A percentile compares a stretch with the other conserved stretches of the same genome.
These are phyloP conservation scores for Brevimyrus niger DNA, from an alignment of 2,113 vertebrate genomes.

Conservation along the genomic window DNA sequence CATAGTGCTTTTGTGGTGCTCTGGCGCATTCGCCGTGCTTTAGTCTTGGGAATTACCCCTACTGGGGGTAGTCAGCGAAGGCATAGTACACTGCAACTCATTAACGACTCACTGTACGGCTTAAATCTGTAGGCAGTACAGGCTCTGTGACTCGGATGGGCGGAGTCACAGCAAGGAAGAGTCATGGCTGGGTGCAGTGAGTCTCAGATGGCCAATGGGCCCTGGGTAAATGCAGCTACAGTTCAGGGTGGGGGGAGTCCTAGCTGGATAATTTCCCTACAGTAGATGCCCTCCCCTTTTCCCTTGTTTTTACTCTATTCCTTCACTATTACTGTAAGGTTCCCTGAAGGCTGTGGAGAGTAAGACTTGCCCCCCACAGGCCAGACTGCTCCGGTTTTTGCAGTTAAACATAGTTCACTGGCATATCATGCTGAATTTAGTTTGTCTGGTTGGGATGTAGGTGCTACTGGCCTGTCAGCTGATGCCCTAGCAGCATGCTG, in stretches of 20 bases:
- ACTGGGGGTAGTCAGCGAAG: background rate
- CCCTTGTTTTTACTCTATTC: background rate
- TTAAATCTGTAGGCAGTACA: background rate
- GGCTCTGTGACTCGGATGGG: background rate
- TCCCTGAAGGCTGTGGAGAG: conserved; percentile 8
- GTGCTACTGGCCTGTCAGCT: background rate
- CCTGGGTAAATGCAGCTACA: background rate
- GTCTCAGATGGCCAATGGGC: background rate
- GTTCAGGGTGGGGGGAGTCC: background rate
- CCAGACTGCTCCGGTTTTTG: conserved; percentile 15
- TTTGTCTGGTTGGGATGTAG: conserved; percentile 10
- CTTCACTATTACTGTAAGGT: conserved; percentile 23
- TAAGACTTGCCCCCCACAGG: background rate
- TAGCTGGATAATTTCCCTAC: background rate
- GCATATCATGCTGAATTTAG: conserved; percentile 19
- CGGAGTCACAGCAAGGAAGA: background rate
- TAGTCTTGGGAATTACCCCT: background rate
- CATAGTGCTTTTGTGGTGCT: background rate
- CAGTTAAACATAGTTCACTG: conserved; percentile 21
- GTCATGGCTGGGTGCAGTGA: background rate
- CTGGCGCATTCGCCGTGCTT: background rate
- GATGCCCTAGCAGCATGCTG: background rate
- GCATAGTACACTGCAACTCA: background rate
- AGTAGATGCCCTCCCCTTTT: background rate
- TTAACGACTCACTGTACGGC: background rate